Conservation (phyloP, 2,888 invertebrate genomes). For the Drosophila cognata region DNA sequence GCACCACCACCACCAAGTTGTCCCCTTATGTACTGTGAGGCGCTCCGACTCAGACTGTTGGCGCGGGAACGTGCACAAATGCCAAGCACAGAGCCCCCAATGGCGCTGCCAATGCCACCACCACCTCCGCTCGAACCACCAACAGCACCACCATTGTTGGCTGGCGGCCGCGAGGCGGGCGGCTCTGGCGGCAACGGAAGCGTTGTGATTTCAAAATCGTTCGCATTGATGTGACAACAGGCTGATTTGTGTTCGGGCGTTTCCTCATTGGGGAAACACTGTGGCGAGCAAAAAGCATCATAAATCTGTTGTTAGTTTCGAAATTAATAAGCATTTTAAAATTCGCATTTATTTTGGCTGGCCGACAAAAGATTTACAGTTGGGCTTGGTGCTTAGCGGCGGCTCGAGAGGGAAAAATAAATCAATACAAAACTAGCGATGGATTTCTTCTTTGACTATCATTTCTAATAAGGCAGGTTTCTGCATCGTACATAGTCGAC, state of each 20-base stretch:
- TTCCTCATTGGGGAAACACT: slow-evolving; percentile 84
- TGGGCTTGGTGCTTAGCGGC: neutral
- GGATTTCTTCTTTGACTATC: neutral
- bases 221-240: slow-evolving; percentile 82
- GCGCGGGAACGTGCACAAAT: slow-evolving; percentile 80
- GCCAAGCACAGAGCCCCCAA: slow-evolving; percentile 80
- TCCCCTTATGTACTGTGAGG: slow-evolving; percentile 78
- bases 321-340: slow-evolving; percentile 70
- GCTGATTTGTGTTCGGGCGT: slow-evolving; percentile 84
- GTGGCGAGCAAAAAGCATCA: slow-evolving; percentile 40
- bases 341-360: slow-evolving; percentile 18
- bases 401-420: neutral
- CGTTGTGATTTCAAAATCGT: slow-evolving; percentile 85
- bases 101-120: slow-evolving; percentile 61
- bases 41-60: slow-evolving; percentile 80
- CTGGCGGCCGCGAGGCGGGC: slow-evolving; percentile 83
- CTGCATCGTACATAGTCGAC: neutral
- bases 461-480: neutral
- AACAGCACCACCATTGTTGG: slow-evolving; percentile 45
- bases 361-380: neutral
- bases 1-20: slow-evolving; percentile 52
- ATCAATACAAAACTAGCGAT: neutral
- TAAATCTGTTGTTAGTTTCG: slow-evolving; percentile 54
- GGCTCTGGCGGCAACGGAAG: slow-evolving; percentile 85
- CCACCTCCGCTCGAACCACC: slow-evolving; percentile 21